A percentile compares a stretch with the other conserved stretches of the same genome.
These are phyloP conservation scores for Oenanthe oenanthe DNA, from an alignment of 2,113 vertebrate species.

Conservation along the genomic window DNA sequence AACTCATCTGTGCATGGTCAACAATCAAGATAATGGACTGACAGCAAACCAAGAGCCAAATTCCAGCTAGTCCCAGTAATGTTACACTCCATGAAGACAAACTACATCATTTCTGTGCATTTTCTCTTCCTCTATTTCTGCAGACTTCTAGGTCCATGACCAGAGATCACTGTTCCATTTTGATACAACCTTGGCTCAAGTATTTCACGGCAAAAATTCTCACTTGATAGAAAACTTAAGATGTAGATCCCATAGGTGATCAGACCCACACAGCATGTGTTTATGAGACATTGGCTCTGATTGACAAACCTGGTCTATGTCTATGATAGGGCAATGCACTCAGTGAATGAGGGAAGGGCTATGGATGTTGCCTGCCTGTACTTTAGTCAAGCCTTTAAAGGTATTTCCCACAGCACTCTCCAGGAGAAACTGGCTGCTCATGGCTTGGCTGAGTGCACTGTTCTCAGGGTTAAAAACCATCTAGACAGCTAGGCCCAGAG, in stretches of 20 bases:
- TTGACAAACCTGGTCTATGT: not conserved
- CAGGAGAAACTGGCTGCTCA: not conserved
- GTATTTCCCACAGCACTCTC: not conserved
- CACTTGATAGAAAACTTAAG: not conserved
- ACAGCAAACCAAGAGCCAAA: not conserved
- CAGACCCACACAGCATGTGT: not conserved
- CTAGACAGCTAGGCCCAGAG: rapidly evolving
- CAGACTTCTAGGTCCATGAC: not conserved
- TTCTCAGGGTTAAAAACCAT: not conserved
- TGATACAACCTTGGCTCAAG: not conserved
- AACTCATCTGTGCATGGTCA: rapidly evolving
- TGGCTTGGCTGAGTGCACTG: not conserved
- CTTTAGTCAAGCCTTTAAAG: not conserved
- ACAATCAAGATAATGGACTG: not conserved
- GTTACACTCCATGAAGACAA: not conserved
- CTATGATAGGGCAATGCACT: rapidly evolving
- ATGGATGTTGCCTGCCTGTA: not conserved
- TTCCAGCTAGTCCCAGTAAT: not conserved
- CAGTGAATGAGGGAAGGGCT: not conserved
- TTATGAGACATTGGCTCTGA: not conserved
- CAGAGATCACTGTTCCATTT: not conserved
- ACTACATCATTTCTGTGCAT: not conserved
- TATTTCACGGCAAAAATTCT: not conserved
- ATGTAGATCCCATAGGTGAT: not conserved
- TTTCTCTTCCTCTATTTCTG: not conserved